Conservation (phyloP, 2,888 invertebrate species). For the Unio pictorum region DNA sequence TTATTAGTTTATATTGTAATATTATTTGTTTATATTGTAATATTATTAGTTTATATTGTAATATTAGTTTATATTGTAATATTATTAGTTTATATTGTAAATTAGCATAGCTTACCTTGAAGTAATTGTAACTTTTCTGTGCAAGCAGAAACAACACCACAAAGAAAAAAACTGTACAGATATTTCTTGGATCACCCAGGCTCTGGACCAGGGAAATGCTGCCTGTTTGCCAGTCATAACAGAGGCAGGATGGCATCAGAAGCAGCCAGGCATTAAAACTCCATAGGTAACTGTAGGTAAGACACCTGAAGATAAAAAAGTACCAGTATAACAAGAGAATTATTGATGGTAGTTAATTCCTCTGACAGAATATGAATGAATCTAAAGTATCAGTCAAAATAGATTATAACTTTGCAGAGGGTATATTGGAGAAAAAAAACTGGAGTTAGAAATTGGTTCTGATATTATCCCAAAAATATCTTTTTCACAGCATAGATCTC, state of each 20-base stretch:
- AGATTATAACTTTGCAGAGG: too few species aligned
- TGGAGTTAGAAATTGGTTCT: too few species aligned
- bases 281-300: slow-evolving; percentile 87
- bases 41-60: too few species aligned
- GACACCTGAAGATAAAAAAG: slow-evolving; percentile 76
- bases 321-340: neutral
- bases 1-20: neutral
- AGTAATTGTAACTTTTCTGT: slow-evolving; percentile 7
- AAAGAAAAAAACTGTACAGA: slow-evolving; percentile 80
- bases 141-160: slow-evolving; percentile 10
- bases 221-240: slow-evolving; percentile 93
- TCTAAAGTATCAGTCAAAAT: too few species aligned
- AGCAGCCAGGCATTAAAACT: slow-evolving; percentile 88
- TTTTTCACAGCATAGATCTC: too few species aligned
- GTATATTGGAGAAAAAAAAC: too few species aligned
- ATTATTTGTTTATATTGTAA: too few species aligned
- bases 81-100: too few species aligned
- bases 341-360: too few species aligned
- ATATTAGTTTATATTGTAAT: neutral
- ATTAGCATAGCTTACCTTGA: slow-evolving; percentile 7
- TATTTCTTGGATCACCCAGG: slow-evolving; percentile 81
- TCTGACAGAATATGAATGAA: too few species aligned
- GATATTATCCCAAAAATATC: too few species aligned
- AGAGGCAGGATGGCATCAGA: slow-evolving; percentile 83
- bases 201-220: slow-evolving; percentile 85